Conservation (phyloP, 2,797 vertebrate species). For the Paramormyrops hopkinsi region DNA sequence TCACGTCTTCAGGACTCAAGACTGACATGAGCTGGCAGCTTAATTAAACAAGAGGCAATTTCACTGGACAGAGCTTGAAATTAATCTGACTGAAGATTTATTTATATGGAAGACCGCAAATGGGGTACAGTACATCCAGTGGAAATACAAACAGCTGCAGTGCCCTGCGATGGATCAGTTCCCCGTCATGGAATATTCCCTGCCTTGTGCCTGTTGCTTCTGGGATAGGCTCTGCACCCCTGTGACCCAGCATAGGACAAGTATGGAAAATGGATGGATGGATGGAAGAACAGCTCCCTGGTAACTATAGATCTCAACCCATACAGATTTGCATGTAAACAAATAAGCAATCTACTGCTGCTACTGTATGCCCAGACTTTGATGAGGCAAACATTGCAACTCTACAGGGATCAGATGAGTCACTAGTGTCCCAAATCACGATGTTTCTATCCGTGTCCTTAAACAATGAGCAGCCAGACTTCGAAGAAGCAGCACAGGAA, state of each 20-base stretch:
- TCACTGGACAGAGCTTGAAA: constrained; percentile 1
- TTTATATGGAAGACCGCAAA: background rate
- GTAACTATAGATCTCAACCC: background rate
- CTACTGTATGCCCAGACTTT: background rate
- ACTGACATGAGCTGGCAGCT: background rate
- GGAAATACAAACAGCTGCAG: background rate
- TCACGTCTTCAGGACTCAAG: background rate
- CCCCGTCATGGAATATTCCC: background rate
- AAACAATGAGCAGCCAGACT: background rate
- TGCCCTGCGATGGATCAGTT: background rate
- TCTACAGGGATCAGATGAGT: background rate
- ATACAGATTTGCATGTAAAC: constrained; percentile 3
- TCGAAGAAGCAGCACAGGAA: background rate
- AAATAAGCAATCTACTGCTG: background rate
- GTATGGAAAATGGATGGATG: background rate
- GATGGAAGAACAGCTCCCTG: background rate
- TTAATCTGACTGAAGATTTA: background rate
- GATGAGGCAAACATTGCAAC: background rate
- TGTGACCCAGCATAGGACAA: background rate
- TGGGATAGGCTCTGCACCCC: background rate
- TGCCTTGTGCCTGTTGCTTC: background rate
- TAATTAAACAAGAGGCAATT: constrained; percentile 3
- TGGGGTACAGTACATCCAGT: background rate
- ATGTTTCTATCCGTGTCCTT: background rate
- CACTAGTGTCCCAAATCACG: background rate